Conservation (phyloP, 2,113 vertebrate species). For the Archocentrus centrarchus region DNA sequence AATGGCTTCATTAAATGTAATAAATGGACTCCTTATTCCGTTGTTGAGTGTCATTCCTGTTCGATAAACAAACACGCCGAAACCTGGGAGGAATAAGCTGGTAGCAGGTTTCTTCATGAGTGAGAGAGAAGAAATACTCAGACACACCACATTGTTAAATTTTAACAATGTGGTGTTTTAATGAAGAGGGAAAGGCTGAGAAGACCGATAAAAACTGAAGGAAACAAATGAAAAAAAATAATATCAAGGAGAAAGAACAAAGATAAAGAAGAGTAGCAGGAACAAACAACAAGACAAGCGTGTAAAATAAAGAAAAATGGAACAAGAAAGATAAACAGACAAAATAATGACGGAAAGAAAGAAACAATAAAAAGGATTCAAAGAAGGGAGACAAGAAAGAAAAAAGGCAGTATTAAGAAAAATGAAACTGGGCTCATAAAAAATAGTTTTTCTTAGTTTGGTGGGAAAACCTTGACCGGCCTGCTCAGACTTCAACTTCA, state of each 20-base stretch:
- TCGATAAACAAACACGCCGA: no score
- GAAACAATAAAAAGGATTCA: no score
- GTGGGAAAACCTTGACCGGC: neutral
- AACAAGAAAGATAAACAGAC: neutral
- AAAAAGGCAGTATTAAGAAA: neutral
- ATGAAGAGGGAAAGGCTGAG: neutral
- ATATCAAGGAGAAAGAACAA: neutral
- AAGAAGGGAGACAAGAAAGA: neutral
- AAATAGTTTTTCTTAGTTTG: neutral
- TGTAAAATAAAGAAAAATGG: neutral
- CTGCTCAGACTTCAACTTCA: neutral
- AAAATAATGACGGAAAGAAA: neutral
- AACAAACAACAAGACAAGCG: neutral
- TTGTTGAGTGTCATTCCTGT: no score
- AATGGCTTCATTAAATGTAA: no score
- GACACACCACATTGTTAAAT: neutral
- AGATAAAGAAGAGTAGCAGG: neutral
- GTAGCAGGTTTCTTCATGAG: neutral
- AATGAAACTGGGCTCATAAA: neutral
- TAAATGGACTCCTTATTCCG: no score
- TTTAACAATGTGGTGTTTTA: no score
- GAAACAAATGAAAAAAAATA: neutral
- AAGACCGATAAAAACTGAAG: fast-evolving
- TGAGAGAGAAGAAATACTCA: neutral
- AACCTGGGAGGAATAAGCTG: no score